Evolutionary conservation across 1,140 invertebrate species (phyloP), one percentile per base, ranked within the genome.

Genomic region (Bathynomus jamesi): DNA sequence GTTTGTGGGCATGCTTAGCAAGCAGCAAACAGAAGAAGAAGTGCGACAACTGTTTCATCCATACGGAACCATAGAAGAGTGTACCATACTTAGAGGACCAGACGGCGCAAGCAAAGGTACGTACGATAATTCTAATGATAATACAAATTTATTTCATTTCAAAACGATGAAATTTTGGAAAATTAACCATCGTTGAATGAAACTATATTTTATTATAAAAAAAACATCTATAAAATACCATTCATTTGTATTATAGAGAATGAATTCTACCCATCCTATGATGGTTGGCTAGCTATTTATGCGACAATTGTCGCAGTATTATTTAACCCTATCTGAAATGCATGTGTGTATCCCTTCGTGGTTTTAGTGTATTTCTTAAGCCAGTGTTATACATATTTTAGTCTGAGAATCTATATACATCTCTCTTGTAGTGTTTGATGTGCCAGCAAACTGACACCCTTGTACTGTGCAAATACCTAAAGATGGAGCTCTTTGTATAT

Each of bases 1-100:
- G 86, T 99, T 99, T 87, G 94, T 99, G 86, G 97, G 97, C 83
- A 99, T 99, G 96, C 92, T 99, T 82, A 97, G 94, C 86, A 99
- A 99, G 86, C 94, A 97, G 87, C 96, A 99, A 84, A 94, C 91
- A 78, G 97, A 99, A 89, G 96, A 99, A 81, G 96, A 98, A 90
- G 93, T 99, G 77, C 89, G 93, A 83, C 91, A 95, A 84, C 87
- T 99, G 81, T 99, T 99, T 85, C 89, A 92, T 81, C 90, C 93
- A 73, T 99, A 92, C 84, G 97, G 97, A 79, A 91, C 89, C 83
- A 98, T 99, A 89, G 96, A 99, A 84, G 96, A 99, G 89, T 98
- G 96, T 81, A 99, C 96, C 74, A 96, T 99, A 83, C 88, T 99
- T 72, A 88, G 95, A 79, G 96, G 95, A 80, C 94, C 95, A 75